Conservation (phyloP, 2,113 vertebrate species). For the Gopherus evgoodei region DNA sequence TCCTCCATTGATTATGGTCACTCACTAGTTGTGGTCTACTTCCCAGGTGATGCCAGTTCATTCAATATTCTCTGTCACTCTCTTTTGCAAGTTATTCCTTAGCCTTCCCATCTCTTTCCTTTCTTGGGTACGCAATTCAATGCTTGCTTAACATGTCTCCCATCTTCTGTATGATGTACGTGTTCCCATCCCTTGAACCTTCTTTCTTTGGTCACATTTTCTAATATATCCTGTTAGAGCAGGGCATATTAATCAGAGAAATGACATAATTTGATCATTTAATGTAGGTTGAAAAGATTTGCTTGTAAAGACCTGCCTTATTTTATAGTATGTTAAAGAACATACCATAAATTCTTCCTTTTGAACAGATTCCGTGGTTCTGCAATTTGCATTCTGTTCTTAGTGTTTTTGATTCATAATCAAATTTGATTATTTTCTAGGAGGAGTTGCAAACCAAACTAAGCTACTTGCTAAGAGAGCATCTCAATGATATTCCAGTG, state of each 20-base stretch:
- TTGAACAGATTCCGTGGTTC: neutral
- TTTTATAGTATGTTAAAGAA: neutral
- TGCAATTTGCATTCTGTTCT: neutral
- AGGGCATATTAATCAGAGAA: neutral
- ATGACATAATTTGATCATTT: neutral
- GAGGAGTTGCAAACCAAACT: neutral
- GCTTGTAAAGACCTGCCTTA: neutral
- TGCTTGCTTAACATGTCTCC: neutral
- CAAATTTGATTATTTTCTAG: neutral
- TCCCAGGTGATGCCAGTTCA: neutral
- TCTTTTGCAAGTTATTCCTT: neutral
- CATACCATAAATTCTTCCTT: fast-evolving
- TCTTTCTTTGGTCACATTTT: neutral
- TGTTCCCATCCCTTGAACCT: neutral
- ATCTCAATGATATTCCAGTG: neutral
- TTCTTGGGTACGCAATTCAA: neutral
- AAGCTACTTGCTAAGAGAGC: neutral
- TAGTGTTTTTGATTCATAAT: neutral
- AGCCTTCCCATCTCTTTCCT: neutral
- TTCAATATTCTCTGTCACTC: neutral
- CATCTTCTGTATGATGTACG: neutral
- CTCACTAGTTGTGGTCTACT: neutral
- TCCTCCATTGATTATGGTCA: neutral
- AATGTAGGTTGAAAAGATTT: neutral
- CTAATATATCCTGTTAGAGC: neutral